Evolutionary conservation across 1,140 invertebrate species (phyloP), one percentile per base, ranked within the genome.

Genomic region (Elymnias hypermnestra): DNA sequence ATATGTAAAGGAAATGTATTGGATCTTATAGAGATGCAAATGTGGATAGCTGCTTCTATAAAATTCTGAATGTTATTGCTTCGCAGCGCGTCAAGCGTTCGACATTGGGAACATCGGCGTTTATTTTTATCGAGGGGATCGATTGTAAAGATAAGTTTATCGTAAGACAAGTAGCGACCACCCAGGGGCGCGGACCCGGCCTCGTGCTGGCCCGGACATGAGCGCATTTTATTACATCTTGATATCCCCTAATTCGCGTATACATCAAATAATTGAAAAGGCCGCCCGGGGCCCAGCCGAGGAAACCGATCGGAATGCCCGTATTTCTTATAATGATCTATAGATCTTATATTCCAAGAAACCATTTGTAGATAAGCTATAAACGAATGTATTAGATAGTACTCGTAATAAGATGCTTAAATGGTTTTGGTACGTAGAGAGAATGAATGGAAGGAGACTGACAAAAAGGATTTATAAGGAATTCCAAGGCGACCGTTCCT

Each of bases 81-180:
- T 66, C 59, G 67, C 59, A 64, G 65, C 65, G 70, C 72, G 64
- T 77, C 67, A 78, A 77, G 67, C 63, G 57, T 72, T 71, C 66
- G 64, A 69, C 69, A 58, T 71, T 55, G 57, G 54, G 58, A 60
- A 57, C 62, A 69, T 60, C 47, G 58, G 61, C 60, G 67, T 72
- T 73, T 78, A 72, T 81, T 83, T 78, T 81, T 79, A 82, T 82
- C 75, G 63, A 54, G 57, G 58, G 71, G 69, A 81, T 81, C 77
- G 77, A 84, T 83, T 75, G 66, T 77, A 63, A 72, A 83, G 81
- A 84, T 84, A 84, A 81, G 71, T 76, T 72, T 70, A 71, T 78
- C 72, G 81, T 81, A 84, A 84, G 81, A 84, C 81, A 70, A 78
- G 81, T 79, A 84, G 81, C 76, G 81, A 61, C 81, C 81, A 84